Conservation (phyloP, 2,797 vertebrate genomes). For the Varecia variegata region DNA sequence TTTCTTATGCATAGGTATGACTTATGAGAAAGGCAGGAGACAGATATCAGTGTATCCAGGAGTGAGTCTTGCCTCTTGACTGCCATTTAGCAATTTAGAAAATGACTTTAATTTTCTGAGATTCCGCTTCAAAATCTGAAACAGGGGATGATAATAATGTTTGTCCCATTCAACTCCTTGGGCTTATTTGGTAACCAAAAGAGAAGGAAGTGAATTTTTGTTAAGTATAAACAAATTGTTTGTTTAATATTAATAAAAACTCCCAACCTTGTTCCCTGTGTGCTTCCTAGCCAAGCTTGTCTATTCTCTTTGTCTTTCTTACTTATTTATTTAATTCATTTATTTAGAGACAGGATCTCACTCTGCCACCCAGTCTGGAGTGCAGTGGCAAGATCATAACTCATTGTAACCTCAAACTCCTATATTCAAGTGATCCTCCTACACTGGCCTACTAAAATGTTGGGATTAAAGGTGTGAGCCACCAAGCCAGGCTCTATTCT, state of each 20-base stretch:
- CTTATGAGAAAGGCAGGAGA: neutral
- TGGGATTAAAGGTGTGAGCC: neutral
- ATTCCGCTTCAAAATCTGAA: conserved; percentile 6
- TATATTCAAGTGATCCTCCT: neutral
- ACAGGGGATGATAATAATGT: neutral
- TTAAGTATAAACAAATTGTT: neutral
- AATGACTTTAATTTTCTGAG: conserved; percentile 9
- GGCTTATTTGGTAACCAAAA: neutral
- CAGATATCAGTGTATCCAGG: neutral
- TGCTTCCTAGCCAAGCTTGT: neutral
- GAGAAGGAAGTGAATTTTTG: neutral
- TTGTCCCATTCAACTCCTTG: neutral
- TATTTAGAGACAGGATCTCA: neutral
- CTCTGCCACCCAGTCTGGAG: neutral
- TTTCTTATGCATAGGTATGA: neutral
- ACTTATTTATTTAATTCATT: neutral
- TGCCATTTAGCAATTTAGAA: neutral
- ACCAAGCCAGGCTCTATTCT: neutral
- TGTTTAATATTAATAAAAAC: conserved; percentile 42
- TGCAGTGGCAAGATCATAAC: neutral
- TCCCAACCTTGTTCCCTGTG: neutral
- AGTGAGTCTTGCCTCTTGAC: neutral
- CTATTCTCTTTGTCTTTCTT: neutral
- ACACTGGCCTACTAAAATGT: neutral
- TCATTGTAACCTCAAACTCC: neutral